Conservation (phyloP, 2,113 vertebrate species). For the Motacilla tschutschensis region DNA sequence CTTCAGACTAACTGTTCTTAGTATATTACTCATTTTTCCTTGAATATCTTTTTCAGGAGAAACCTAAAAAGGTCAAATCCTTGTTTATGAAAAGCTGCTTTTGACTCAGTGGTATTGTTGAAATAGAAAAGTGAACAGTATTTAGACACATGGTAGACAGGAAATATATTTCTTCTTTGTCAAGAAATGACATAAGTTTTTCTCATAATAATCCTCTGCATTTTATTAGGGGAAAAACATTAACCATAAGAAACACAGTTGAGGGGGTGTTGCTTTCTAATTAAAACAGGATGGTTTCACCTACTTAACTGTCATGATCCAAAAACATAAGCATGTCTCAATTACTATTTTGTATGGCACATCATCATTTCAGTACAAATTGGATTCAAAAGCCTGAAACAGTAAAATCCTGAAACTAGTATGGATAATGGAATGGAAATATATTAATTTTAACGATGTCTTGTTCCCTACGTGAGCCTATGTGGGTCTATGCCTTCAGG, state of each 20-base stretch:
- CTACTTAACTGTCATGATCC: slow-evolving; percentile 23
- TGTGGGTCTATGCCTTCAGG: background rate
- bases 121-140: slow-evolving; percentile 6
- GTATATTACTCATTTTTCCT: slow-evolving; percentile 14
- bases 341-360: background rate
- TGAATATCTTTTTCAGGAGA: background rate
- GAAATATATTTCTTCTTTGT: slow-evolving; percentile 22
- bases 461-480: background rate
- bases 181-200: slow-evolving; percentile 6
- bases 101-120: background rate
- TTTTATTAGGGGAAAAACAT: slow-evolving; percentile 14
- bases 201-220: background rate
- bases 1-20: background rate
- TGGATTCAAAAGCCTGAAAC: background rate
- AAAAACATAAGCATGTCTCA: slow-evolving; percentile 11
- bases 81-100: background rate
- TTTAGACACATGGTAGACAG: background rate
- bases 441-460: background rate
- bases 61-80: slow-evolving; percentile 6
- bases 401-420: slow-evolving; percentile 8
- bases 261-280: background rate
- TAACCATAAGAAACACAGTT: background rate
- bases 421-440: background rate
- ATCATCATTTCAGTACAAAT: background rate
- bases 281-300: slow-evolving; percentile 47